These are phyloP conservation scores for Phenganax subtilis DNA, from an alignment of 92 coral and sea anemone genomes.

Conservation along the genomic window DNA sequence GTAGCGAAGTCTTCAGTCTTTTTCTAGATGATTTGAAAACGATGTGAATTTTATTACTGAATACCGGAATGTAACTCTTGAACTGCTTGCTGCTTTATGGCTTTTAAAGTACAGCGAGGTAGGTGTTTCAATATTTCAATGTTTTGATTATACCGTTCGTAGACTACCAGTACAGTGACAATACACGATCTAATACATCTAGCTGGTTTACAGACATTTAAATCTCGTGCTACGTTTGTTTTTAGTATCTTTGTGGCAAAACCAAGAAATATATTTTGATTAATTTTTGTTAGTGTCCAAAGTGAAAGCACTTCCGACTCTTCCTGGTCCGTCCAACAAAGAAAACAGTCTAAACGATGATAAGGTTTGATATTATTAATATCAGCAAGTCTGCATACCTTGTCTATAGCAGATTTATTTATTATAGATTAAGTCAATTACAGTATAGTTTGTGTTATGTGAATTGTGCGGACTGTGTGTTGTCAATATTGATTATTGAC, in stretches of 20 bases:
- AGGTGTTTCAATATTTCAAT: slow-evolving; percentile 16
- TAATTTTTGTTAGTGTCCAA: slow-evolving; percentile 67
- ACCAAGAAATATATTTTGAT: slow-evolving; percentile 15
- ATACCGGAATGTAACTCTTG: background rate
- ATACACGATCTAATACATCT: background rate
- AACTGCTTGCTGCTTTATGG: slow-evolving; percentile 18
- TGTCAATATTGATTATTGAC: background rate
- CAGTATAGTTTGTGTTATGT: background rate
- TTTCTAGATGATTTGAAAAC: background rate
- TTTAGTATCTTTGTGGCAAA: background rate
- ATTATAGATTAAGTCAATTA: slow-evolving; percentile 3
- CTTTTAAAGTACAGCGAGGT: slow-evolving; percentile 92
- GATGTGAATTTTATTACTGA: background rate
- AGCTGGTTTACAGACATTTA: background rate
- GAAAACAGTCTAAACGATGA: slow-evolving; percentile 3
- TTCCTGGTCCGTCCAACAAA: slow-evolving; percentile 43
- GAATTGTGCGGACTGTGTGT: background rate
- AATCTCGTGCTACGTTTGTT: background rate
- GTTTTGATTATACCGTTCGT: background rate
- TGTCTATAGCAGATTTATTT: background rate
- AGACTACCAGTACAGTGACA: background rate
- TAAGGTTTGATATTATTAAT: slow-evolving; percentile 16
- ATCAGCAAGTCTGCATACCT: background rate
- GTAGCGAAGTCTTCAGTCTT: background rate
- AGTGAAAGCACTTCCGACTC: slow-evolving; percentile 77